These are phyloP conservation scores for Cyanoramphus novaezelandiae DNA, from an alignment of 2,113 vertebrate genomes.

Conservation along the genomic window DNA sequence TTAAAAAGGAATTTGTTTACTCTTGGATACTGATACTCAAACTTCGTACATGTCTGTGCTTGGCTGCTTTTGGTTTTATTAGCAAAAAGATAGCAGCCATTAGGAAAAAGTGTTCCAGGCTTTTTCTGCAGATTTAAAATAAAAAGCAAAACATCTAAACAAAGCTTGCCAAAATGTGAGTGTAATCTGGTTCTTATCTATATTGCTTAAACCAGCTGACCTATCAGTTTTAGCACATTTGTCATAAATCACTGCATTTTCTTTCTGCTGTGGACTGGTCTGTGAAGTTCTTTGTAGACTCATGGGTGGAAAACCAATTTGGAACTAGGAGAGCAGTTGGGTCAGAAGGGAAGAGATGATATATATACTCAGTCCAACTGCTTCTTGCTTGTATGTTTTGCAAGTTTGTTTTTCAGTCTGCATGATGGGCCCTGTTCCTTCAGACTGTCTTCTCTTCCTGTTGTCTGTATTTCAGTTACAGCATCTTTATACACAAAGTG, in stretches of 20 bases:
- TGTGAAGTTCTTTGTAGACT: neutral
- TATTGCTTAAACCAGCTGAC: neutral
- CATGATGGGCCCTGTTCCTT: neutral
- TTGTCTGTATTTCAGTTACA: neutral
- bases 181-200: neutral
- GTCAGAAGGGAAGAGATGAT: neutral
- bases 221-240: neutral
- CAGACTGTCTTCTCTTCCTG: neutral
- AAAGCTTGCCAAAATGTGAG: neutral
- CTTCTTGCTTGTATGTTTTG: neutral
- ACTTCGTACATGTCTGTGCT: neutral
- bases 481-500: neutral
- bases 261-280: neutral
- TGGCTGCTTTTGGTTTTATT: neutral
- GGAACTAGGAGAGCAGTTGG: neutral
- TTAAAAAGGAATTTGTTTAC: neutral
- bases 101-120: neutral
- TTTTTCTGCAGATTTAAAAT: neutral
- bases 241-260: neutral
- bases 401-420: neutral
- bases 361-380: rapidly evolving
- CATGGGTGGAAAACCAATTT: neutral
- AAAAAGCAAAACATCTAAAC: neutral
- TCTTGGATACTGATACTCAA: neutral
- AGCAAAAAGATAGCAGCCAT: neutral